Base-by-base conservation (phyloP, 2,113 vertebrate genomes). In the Prolemur simus region DNA sequence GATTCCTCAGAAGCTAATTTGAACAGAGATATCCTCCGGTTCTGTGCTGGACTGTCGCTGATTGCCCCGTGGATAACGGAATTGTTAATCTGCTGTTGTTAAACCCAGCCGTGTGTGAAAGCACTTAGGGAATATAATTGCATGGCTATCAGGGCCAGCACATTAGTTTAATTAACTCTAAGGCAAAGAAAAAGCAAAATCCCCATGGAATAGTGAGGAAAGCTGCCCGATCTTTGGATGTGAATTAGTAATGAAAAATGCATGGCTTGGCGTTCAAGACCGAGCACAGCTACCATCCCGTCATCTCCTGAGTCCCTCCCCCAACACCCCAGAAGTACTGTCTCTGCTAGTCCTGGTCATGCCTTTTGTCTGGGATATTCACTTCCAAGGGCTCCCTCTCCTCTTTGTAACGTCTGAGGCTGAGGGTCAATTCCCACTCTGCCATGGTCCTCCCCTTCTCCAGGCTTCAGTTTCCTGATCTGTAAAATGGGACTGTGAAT, bases 131-230 rank as follows among this genome's bases (percentile, higher is more conserved):
- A 83, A 49, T 76, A 15, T 92, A 87, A 97, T 73, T 92, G 84
- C 69, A 58, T 0, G 27, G 34, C 39, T 27, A 37, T 81, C 78
- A n/a, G 0, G 25, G 78, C 42, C 7, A 21, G 76, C 58, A 23
- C 34, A 20, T 85, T 93, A 89, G 84, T 90, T 86, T 97, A 95
- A 97, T 96, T 97, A 96, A 85, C 76, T 91, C 68, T 80, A 73
- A 52, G 12, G 56, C 37, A 87, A 89, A 81, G 89, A 87, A 76
- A 90, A 83, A 60, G 52, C 77, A 76, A 69, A 93, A 27, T 71
- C 76, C 52, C 92, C 32, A 5, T 23, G 58, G 92, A 95, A 76
- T 34, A 14, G 8, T 11, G 12, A 68, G 32, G 77, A 64, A 90
- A 93, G 34, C 9, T 8, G 63, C 37, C 73, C 15, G 0, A 8